These are phyloP conservation scores for Hyles euphorbiae DNA, from an alignment of 1,140 invertebrate species.

Conservation along the genomic window DNA sequence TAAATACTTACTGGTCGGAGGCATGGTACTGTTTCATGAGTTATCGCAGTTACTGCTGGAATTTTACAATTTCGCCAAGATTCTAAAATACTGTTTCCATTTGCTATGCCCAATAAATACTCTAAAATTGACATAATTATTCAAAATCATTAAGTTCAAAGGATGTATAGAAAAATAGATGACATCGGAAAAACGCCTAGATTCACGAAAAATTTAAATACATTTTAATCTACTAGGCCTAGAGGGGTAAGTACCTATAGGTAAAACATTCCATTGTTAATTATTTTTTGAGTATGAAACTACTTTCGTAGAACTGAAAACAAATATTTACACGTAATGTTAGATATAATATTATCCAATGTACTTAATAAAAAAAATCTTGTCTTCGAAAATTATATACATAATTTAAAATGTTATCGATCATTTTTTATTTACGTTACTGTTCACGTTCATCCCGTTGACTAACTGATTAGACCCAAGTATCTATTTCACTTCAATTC, in stretches of 20 bases:
- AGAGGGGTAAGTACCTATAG: no score
- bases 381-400: background rate
- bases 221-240: no score
- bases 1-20: conserved; percentile 37
- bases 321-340: no score
- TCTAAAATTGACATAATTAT: conserved; percentile 61
- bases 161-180: background rate
- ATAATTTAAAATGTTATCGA: background rate
- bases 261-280: no score
- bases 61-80: conserved; percentile 29
- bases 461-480: no score
- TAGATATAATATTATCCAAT: no score
- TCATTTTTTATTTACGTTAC: background rate
- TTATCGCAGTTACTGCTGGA: conserved; percentile 42
- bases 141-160: conserved; percentile 43
- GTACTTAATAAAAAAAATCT: background rate
- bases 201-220: conserved; percentile 16
- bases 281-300: no score
- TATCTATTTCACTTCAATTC: no score
- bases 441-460: no score
- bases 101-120: conserved; percentile 35
- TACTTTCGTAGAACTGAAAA: no score
- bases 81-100: conserved; percentile 17
- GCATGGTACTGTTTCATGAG: conserved; percentile 42
- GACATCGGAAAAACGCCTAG: conserved; percentile 22